Base-by-base conservation (phyloP, 2,797 vertebrate genomes). In the Thunnus albacares region DNA sequence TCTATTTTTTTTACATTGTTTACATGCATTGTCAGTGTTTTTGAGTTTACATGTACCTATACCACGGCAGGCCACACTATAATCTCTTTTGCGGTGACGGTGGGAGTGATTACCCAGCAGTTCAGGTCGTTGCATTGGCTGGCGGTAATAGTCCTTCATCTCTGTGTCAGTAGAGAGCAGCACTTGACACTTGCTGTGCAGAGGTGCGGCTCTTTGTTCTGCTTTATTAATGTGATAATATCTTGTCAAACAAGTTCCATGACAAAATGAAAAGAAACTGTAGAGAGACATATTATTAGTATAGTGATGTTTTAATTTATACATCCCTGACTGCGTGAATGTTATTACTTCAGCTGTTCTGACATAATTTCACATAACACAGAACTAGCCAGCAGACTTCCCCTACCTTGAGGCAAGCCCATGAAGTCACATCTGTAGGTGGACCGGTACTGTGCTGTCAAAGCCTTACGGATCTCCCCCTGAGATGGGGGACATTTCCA, bases 361-460 rank as follows among this genome's bases (percentile, higher is more conserved):
- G 58, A 62, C 28, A 5, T 59, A 33, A 24, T 73, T 67, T 65
- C 13, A 56, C n/a, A 15, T 18, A 43, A 70, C 24, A 26, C 8
- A 64, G 41, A 67, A 38, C 58, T 8, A 79, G 26, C 17, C 15
- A 62, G 65, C 55, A 41, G 77, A 41, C 57, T 43, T 45, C 57
- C 69, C 60, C 3, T 89, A 96, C 96, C 95, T 94, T 94, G 90
- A 55, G 86, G 84, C 77, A 76, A 69, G 47, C 94, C 92, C 84
- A 94, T 88, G 90, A 95, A 97, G 84, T 97, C 95, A 73, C 86
- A 89, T 68, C 73, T 91, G 76, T 96, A 96, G 33, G 84, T 89
- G 41, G 96, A 96, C 81, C 80, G n/a, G 86, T 95, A 96, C 87
- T 96, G 96, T 7, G 94, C 89, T 75, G 90, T 87, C 75, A 96